These are phyloP conservation scores for Archilochus colubris DNA, from an alignment of 2,113 vertebrate species.

Conservation along the genomic window DNA sequence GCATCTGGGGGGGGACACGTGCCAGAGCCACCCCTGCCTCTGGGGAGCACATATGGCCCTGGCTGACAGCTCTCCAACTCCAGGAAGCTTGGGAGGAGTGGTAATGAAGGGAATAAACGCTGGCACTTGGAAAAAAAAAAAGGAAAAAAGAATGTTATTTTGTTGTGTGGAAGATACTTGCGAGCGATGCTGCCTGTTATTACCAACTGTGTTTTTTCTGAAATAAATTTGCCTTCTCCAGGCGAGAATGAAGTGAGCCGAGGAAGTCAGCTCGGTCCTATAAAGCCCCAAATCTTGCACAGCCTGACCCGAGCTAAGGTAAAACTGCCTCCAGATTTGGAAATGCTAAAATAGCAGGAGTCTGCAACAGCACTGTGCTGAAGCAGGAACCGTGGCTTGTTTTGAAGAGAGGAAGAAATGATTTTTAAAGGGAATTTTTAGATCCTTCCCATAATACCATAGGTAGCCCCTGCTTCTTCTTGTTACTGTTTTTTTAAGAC, in stretches of 20 bases:
- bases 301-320: background rate
- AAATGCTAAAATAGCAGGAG: background rate
- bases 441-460: background rate
- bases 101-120: conserved; percentile 33
- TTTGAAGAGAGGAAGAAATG: background rate
- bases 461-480: background rate
- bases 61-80: conserved; percentile 15
- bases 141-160: background rate
- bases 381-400: background rate
- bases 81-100: background rate
- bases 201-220: conserved; percentile 7
- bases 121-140: background rate
- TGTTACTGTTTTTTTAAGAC: background rate
- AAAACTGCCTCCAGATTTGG: background rate
- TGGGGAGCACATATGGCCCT: background rate
- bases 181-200: background rate
- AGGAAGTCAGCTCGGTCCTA: background rate
- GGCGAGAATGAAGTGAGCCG: conserved; percentile 9
- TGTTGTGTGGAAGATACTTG: background rate
- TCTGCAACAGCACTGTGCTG: background rate
- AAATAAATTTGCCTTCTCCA: conserved; percentile 43
- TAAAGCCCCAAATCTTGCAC: background rate
- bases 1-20: background rate
- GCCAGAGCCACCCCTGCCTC: conserved; percentile 23
- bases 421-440: background rate